A percentile compares a stretch with the other conserved stretches of the same genome.
Conservation (phyloP, 2,113 vertebrate genomes). For the Cyanoderma ruficeps region DNA sequence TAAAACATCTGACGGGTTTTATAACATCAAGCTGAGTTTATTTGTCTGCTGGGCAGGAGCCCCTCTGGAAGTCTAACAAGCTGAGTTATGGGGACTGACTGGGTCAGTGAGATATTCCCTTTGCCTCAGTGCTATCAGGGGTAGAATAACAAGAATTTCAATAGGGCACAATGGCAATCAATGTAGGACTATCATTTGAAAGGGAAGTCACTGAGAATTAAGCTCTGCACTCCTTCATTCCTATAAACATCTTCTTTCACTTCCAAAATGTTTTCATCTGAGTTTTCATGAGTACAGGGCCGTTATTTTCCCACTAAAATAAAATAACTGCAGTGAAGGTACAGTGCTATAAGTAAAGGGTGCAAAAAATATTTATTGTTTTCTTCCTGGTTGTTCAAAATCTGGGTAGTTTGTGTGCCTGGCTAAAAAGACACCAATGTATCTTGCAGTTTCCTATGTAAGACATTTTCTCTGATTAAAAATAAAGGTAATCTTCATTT, state of each 20-base stretch:
- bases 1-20: background rate
- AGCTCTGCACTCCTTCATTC: background rate
- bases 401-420: background rate
- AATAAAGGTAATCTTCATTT: background rate
- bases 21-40: conserved; percentile 9
- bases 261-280: background rate
- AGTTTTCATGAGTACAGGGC: background rate
- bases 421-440: background rate
- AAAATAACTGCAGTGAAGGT: background rate
- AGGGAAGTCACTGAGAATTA: background rate
- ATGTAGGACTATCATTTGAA: background rate
- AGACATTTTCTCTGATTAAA: background rate
- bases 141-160: background rate
- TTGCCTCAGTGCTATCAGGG: background rate
- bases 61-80: background rate
- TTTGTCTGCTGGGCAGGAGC: conserved; percentile 4
- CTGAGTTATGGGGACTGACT: background rate
- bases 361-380: background rate
- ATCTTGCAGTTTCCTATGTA: background rate
- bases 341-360: background rate
- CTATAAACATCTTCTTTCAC: background rate
- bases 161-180: background rate
- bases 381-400: background rate
- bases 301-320: background rate
- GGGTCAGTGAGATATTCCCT: background rate